Conservation (phyloP, 1,140 invertebrate species). For the Lineus longissimus region DNA sequence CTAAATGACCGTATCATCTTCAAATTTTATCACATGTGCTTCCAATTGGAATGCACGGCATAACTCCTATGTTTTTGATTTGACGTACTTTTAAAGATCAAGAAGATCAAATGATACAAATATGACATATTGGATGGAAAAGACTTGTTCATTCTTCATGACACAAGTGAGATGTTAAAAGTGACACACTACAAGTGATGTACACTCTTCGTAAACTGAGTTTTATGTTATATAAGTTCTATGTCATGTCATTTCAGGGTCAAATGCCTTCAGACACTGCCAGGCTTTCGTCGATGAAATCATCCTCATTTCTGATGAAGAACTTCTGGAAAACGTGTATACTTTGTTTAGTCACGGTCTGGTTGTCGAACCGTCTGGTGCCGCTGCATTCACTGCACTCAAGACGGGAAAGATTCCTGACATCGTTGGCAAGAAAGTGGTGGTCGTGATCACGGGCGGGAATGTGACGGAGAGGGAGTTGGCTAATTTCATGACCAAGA, state of each 20-base stretch:
- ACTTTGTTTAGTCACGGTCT: constrained; percentile 38
- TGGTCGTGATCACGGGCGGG: constrained; percentile 39
- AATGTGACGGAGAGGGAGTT: constrained; percentile 41
- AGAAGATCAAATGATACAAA: too few species aligned
- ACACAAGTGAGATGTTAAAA: too few species aligned
- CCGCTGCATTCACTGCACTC: constrained; percentile 42
- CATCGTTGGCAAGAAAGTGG: constrained; percentile 36
- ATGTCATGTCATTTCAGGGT: constrained; percentile 27
- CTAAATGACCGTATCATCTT: too few species aligned
- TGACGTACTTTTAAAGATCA: too few species aligned
- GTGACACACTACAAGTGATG: too few species aligned
- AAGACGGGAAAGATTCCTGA: constrained; percentile 34
- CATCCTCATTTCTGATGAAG: constrained; percentile 39
- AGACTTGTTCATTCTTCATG: too few species aligned
- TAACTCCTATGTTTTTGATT: too few species aligned
- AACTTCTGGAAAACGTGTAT: constrained; percentile 33
- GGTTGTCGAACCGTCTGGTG: constrained; percentile 45
- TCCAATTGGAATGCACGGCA: too few species aligned
- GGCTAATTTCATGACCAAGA: constrained; percentile 15
- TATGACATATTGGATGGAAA: too few species aligned
- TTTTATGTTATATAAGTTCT: background rate
- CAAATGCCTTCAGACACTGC: constrained; percentile 35
- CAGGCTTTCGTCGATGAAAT: constrained; percentile 38
- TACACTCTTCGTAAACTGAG: too few species aligned
- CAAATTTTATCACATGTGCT: too few species aligned